phyloP scores from a whole-genome alignment of 1,140 invertebrate species.

The Steinernema khuongi region DNA sequence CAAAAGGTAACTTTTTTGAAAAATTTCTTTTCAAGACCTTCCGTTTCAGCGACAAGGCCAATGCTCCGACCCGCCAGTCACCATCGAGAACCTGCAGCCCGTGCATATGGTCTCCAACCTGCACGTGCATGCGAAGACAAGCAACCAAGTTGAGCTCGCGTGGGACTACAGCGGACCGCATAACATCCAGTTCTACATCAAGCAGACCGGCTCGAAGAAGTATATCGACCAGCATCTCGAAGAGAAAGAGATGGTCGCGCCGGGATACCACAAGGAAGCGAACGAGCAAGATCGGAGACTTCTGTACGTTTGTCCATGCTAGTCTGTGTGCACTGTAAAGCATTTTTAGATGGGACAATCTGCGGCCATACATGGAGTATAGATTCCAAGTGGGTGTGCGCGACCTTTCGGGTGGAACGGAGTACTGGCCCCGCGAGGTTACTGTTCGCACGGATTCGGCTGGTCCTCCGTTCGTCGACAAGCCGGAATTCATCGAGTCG shows the following conservation, averaged over 20 bases:
- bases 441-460: constrained; percentile 52
- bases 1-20: constrained; percentile 46
- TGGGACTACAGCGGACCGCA: constrained; percentile 49
- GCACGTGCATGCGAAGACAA: constrained; percentile 53
- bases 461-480: constrained; percentile 56
- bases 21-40: not conserved
- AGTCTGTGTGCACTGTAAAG: not conserved
- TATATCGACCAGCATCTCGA: constrained; percentile 50
- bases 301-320: constrained; percentile 24
- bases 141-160: constrained; percentile 47
- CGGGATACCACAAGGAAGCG: constrained; percentile 44
- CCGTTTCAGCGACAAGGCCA: constrained; percentile 53
- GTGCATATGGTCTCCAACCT: constrained; percentile 53
- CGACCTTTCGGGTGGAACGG: constrained; percentile 38
- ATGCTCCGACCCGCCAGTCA: constrained; percentile 54
- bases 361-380: constrained; percentile 54
- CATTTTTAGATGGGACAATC: constrained; percentile 24
- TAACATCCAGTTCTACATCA: constrained; percentile 52
- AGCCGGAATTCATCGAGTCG: constrained; percentile 49
- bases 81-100: constrained; percentile 44
- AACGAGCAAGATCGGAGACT: constrained; percentile 38
- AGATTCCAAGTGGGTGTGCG: constrained; percentile 54
- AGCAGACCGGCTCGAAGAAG: constrained; percentile 54
- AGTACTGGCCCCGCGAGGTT: constrained; percentile 53
- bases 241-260: constrained; percentile 48